Conservation (phyloP, 2,113 vertebrate species). For the Myiagra hebetior region DNA sequence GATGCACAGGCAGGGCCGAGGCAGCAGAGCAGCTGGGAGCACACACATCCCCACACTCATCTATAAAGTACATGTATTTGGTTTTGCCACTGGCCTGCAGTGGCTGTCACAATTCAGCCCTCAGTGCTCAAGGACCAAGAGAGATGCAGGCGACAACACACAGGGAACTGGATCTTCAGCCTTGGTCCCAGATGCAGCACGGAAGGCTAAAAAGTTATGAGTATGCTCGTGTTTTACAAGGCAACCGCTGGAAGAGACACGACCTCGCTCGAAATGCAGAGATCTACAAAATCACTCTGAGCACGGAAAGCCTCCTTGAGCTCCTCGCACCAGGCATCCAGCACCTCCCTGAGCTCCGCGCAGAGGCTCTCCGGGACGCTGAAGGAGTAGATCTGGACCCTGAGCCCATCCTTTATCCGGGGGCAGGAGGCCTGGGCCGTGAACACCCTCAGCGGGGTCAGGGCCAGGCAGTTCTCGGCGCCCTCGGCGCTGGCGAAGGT, state of each 20-base stretch:
- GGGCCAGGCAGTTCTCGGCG: slow-evolving; percentile 83
- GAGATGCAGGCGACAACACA: rapidly evolving
- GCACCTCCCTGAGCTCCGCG: slow-evolving; percentile 17
- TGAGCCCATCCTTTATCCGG: slow-evolving; percentile 33
- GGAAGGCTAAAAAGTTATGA: not conserved
- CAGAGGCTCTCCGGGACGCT: slow-evolving; percentile 84
- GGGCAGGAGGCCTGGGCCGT: slow-evolving; percentile 72
- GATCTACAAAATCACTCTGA: slow-evolving; percentile 79
- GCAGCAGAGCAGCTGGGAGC: not conserved
- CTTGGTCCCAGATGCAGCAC: not conserved
- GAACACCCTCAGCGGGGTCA: slow-evolving; percentile 82
- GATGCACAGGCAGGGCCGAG: rapidly evolving
- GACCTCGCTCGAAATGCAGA: slow-evolving; percentile 75
- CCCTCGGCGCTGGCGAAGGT: slow-evolving; percentile 74
- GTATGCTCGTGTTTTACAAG: slow-evolving; percentile 62
- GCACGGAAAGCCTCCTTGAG: slow-evolving; percentile 73
- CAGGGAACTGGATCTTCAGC: rapidly evolving
- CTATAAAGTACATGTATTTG: rapidly evolving
- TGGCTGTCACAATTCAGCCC: not conserved
- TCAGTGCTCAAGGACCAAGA: not conserved
- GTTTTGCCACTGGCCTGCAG: rapidly evolving
- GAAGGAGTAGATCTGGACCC: slow-evolving; percentile 84
- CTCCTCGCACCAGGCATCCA: slow-evolving; percentile 74
- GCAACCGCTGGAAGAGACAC: slow-evolving; percentile 81
- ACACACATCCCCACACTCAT: rapidly evolving